Base-by-base conservation (phyloP, 2,113 vertebrate genomes). In the Copsychus sechellarum region DNA sequence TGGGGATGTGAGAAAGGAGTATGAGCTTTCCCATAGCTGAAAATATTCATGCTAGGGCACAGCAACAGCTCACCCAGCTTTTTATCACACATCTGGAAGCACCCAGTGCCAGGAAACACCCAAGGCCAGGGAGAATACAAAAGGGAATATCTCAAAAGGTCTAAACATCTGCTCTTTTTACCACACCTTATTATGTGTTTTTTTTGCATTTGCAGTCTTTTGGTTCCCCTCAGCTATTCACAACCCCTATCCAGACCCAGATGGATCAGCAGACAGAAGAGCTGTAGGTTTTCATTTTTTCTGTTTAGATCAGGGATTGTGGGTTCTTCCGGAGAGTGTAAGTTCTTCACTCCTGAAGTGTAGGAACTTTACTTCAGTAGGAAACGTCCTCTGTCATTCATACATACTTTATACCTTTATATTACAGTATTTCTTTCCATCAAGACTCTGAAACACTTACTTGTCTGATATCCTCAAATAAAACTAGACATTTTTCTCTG, bases 1-100 rank as follows among this genome's bases (percentile, higher is more conserved):
- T 0, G 0, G 51, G 29, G 3, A 56, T 0, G 0, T 57, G 42
- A 29, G 48, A 72, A 42, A 56, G 21, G 16, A 69, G 4, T 34
- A 57, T 28, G 29, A 66, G 18, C 20, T 22, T 86, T 69, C 42
- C 33, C 28, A 14, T 0, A 51, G 29, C 15, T 6, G 5, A 80
- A 56, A 92, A 66, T 13, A 19, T 8, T 14, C 54, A 21, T 14
- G 10, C 13, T 19, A 61, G 34, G 31, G 23, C 22, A 74, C 15
- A 81, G 33, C 4, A 53, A 58, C 0, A 1, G 23, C n/a, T 64
- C 53, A 47, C 29, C 4, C 8, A 11, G 20, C 25, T 50, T 36
- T 74, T 62, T 15, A 56, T 23, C 36, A 38, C 24, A 31, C 12
- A 33, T 20, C 40, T 45, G 22, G 25, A 69, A 85, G 33, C 4